Evolutionary conservation across 2,888 invertebrate species (phyloP).

Genomic region (Caradrina clavipalpis): DNA sequence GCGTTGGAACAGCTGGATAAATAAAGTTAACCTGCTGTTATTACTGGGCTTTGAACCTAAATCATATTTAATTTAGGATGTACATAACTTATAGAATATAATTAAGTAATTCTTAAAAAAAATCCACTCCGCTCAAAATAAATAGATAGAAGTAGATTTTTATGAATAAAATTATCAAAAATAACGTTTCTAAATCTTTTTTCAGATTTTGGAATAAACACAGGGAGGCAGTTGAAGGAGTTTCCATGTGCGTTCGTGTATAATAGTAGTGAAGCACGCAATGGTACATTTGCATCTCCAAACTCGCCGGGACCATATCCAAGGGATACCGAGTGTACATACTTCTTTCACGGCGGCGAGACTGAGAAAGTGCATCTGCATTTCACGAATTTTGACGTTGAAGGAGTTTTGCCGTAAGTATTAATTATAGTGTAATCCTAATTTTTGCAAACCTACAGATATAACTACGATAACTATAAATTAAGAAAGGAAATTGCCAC

Average conservation of each 20-base stretch:
- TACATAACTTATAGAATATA: not conserved
- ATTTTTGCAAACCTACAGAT: not conserved
- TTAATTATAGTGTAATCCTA: not conserved
- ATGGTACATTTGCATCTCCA: slow-evolving; percentile 96
- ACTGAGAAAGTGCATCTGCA: slow-evolving; percentile 95
- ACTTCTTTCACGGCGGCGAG: slow-evolving; percentile 95
- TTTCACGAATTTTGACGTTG: slow-evolving; percentile 98
- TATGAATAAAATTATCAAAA: not conserved
- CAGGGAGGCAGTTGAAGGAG: slow-evolving; percentile 94
- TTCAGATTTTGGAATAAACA: slow-evolving; percentile 96
- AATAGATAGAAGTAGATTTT: not conserved
- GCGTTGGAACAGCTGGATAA: too few relatives aligned
- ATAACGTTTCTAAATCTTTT: slow-evolving; percentile 47
- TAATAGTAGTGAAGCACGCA: slow-evolving; percentile 95
- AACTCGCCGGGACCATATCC: slow-evolving; percentile 98
- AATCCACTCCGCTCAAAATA: not conserved
- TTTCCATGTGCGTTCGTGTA: slow-evolving; percentile 97
- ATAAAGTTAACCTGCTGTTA: not conserved
- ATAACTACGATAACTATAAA: not conserved
- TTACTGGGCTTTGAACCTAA: not conserved
- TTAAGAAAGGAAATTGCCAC: not conserved
- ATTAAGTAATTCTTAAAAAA: not conserved
- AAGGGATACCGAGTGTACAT: slow-evolving; percentile 97
- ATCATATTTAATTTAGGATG: not conserved
- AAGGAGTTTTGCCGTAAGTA: slow-evolving; percentile 98